Base-by-base conservation (phyloP, 2,888 invertebrate species). In the Furcula furcula region DNA sequence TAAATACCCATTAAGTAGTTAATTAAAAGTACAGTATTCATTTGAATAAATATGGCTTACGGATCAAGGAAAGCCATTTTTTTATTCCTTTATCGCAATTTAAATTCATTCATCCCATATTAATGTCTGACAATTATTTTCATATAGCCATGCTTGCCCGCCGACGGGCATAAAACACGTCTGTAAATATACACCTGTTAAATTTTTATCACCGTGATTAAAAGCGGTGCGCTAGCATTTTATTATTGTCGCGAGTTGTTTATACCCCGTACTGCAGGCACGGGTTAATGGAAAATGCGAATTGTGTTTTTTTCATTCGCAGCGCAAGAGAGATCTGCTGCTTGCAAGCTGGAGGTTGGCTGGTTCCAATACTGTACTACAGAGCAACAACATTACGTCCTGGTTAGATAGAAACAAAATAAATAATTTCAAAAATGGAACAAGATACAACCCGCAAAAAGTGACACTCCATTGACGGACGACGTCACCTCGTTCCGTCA, bases 381-480 rank as follows among this genome's bases (percentile, higher is more conserved):
- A 21, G 2, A 21, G 4, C n/a, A n/a, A n/a, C 20, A 20, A 16
- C 16, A 6, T 16, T 4, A 16, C 16, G 16, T n/a, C n/a, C n/a
- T n/a, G n/a, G n/a, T n/a, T n/a, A n/a, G 3, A 19, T 12, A 38
- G 21, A 46, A 33, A 10, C 34, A 42, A 42, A 34, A 27, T 56
- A 59, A 64, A 61, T 49, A 60, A 68, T 66, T 68, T 65, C 30
- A 34, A 56, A 68, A 65, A 65, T 65, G 60, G 62, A 56, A 62
- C 44, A 40, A 36, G 34, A 52, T 46, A 49, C 40, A 40, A 34
- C 43, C 46, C 39, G 34, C 46, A 62, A 65, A 69, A 66, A 69
- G 37, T 64, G 68, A 55, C 60, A 55, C 36, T 39, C 43, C 43
- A 61, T 64, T 74, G 76, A 76, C 73, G 65, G 52, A 72, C 67